Evolutionary conservation across 2,113 vertebrate species (phyloP), one percentile per base, ranked within the genome.

Genomic region (Gadus chalcogrammus): DNA sequence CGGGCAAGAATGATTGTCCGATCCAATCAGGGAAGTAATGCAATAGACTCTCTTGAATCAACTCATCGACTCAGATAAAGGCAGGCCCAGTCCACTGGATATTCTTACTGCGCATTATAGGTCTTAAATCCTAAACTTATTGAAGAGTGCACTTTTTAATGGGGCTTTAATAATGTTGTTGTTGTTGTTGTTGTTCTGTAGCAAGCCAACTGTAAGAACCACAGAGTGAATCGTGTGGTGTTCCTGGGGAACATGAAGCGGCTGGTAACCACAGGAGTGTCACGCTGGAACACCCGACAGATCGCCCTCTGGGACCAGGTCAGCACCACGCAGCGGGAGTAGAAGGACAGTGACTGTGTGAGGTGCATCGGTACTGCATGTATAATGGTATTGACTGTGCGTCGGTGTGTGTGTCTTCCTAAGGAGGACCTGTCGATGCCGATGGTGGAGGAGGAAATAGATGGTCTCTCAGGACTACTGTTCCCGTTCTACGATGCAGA

Each of bases 231-330:
- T 88, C 86, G 96, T 0, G 96, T 99, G 70, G 95, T 98, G 42
- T 97, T 97, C 90, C 87, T 99, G 85, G 97, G 96, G 35, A 95
- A 95, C 90, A 91, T 93, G 67, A 99, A 98, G 85, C 89, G 95
- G 12, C 92, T 99, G 63, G 90, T 99, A 71, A 98, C 96, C 0
- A 98, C 97, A 0, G 97, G 97, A 15, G 94, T 98, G 64, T 98
- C 97, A 8, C 93, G 95, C 83, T 98, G 97, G 96, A 98, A 98
- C 91, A 98, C 95, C 0, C 89, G 97, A 58, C 96, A 99, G 91
- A 96, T 98, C 2, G 95, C 95, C 3, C 93, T 99, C 61, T 99
- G 96, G 97, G 97, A 99, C 85, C 96, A 99, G 95, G 97, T 99
- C 71, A 88, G 94, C 65, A 58, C 31, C 48, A 38, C 65, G 42